These are phyloP conservation scores for Onychomys torridus DNA, from an alignment of 2,797 vertebrate genomes.

Conservation along the genomic window DNA sequence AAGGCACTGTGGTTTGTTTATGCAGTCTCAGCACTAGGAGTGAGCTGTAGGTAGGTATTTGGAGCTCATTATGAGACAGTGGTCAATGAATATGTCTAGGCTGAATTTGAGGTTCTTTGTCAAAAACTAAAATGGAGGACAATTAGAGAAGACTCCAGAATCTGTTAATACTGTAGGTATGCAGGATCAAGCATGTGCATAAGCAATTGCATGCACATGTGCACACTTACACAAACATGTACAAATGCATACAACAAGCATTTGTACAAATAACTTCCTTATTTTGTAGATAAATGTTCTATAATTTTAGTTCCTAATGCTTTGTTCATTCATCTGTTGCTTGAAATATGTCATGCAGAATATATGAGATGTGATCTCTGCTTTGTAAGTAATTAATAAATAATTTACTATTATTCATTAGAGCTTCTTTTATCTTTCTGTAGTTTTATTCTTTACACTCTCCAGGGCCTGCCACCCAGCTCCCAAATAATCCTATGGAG, in stretches of 20 bases:
- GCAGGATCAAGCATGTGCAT: background rate
- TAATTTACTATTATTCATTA: background rate
- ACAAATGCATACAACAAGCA: background rate
- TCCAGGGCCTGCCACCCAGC: too few relatives aligned
- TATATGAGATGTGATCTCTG: background rate
- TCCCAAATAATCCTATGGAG: too few relatives aligned
- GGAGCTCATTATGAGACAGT: background rate
- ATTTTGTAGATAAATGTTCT: background rate
- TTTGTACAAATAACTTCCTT: background rate
- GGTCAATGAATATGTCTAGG: background rate
- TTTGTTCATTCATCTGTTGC: background rate
- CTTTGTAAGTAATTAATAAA: background rate
- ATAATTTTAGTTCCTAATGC: background rate
- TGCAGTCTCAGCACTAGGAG: too few relatives aligned
- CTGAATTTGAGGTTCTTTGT: background rate
- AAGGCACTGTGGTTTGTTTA: background rate
- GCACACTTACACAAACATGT: background rate
- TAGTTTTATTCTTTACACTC: too few relatives aligned
- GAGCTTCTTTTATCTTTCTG: too few relatives aligned
- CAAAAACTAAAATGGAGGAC: background rate
- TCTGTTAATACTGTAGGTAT: background rate
- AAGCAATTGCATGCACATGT: background rate
- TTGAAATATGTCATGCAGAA: background rate
- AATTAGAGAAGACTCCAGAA: background rate
- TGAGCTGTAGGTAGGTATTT: background rate